phyloP scores from a whole-genome alignment of 2,797 vertebrate genomes.

The Takifugu rubripes region DNA sequence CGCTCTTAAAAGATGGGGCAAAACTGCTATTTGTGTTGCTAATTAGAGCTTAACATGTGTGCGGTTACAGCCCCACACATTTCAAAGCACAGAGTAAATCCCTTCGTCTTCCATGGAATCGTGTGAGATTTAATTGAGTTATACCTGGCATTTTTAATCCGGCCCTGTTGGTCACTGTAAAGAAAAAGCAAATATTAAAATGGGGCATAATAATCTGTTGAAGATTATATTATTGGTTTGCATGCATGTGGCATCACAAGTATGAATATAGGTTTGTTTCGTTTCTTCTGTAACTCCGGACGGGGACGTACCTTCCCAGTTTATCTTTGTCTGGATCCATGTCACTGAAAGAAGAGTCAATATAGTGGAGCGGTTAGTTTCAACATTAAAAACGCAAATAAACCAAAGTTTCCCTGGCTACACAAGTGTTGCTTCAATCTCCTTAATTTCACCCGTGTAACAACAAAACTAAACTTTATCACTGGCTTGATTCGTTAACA shows the following conservation, averaged over 20 bases:
- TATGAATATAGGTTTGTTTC: too few species aligned
- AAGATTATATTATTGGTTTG: too few species aligned
- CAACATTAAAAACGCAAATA: slow-evolving; percentile 1
- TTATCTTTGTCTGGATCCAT: slow-evolving; percentile 99
- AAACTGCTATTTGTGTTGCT: slow-evolving; percentile 2
- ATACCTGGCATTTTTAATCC: slow-evolving; percentile 98
- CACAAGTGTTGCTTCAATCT: too few species aligned
- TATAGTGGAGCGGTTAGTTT: not conserved
- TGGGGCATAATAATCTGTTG: not conserved
- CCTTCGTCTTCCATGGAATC: slow-evolving; percentile 23
- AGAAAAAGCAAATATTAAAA: slow-evolving; percentile 48
- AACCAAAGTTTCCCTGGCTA: not conserved
- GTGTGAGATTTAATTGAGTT: slow-evolving; percentile 29
- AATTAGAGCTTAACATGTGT: not conserved
- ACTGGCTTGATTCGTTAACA: not conserved
- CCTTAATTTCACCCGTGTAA: too few species aligned
- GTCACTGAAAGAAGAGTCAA: slow-evolving; percentile 75
- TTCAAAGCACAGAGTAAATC: slow-evolving; percentile 26
- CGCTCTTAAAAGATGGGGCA: not conserved
- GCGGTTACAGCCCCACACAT: slow-evolving; percentile 19
- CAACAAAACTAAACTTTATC: not conserved
- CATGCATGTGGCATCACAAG: too few species aligned
- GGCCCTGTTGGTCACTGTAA: slow-evolving; percentile 88
- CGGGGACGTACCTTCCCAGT: slow-evolving; percentile 84
- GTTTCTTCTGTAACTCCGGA: not conserved